phyloP scores from a whole-genome alignment of 2,113 vertebrate genomes.

The Terrapene triunguis region DNA sequence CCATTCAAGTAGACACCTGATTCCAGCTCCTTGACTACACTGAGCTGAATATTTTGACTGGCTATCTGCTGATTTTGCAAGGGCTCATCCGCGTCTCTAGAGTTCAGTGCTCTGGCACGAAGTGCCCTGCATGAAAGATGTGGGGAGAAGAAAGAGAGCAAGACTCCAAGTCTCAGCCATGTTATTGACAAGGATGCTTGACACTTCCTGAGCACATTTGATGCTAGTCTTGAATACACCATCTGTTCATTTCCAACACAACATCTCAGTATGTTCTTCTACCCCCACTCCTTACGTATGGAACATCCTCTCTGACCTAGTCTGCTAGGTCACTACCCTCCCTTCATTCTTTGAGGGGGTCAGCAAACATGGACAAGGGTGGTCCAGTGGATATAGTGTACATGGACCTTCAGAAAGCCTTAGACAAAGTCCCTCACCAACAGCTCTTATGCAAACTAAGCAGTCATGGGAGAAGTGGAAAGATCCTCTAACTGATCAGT shows the following conservation, averaged over 20 bases:
- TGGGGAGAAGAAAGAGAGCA: neutral
- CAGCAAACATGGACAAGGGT: neutral
- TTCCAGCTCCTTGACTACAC: neutral
- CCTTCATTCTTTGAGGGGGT: neutral
- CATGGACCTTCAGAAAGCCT: neutral
- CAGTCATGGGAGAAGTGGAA: neutral
- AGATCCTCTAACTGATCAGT: neutral
- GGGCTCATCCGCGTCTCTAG: neutral
- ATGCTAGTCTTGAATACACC: fast-evolving
- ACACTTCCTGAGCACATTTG: neutral
- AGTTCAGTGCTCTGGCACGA: neutral
- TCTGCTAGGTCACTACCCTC: neutral
- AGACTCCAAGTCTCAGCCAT: neutral
- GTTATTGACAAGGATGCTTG: neutral
- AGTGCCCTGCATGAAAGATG: neutral
- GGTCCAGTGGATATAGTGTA: neutral
- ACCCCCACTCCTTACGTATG: neutral
- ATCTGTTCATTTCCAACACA: neutral
- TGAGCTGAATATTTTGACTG: neutral
- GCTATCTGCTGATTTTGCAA: neutral
- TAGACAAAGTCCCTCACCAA: neutral
- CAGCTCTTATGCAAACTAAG: neutral
- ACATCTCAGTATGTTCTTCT: neutral
- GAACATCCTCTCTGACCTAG: neutral
- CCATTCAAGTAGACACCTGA: neutral